phyloP scores from a whole-genome alignment of 2,888 invertebrate genomes.

The Molanna angustata region DNA sequence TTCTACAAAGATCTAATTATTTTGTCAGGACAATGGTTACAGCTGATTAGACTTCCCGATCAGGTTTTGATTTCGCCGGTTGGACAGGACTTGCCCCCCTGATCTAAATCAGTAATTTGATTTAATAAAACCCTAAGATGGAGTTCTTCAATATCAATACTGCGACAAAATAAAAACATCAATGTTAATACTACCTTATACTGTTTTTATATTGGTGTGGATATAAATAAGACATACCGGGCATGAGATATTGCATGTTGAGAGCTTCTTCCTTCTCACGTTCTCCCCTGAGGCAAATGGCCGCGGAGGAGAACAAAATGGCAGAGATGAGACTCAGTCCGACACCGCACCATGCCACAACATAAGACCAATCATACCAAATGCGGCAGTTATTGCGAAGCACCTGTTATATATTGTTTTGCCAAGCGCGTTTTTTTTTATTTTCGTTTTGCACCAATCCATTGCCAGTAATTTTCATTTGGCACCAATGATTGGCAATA shows the following conservation, averaged over 20 bases:
- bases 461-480: neutral
- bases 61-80: too few species aligned
- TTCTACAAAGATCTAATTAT: too few species aligned
- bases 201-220: too few species aligned
- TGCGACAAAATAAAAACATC: too few species aligned
- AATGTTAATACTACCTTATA: too few species aligned
- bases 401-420: conserved; percentile 57
- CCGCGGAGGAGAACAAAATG: conserved; percentile 90
- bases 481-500: neutral
- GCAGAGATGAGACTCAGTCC: conserved; percentile 88
- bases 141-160: too few species aligned
- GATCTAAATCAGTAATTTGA: too few species aligned
- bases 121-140: too few species aligned
- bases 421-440: conserved; percentile 10
- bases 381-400: conserved; percentile 81
- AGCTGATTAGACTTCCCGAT: too few species aligned
- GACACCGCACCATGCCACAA: conserved; percentile 96
- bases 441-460: neutral
- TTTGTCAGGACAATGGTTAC: too few species aligned
- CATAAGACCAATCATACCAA: conserved; percentile 95
- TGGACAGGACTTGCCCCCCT: too few species aligned
- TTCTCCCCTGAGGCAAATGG: conserved; percentile 91
- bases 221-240: conserved; percentile 66
- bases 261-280: conserved; percentile 92
- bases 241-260: conserved; percentile 98